Percentiles rank a stretch among this genome's conserved stretches.
phyloP scores from a whole-genome alignment of 2,113 vertebrate species.

The Tenebrosternarchus preto region DNA sequence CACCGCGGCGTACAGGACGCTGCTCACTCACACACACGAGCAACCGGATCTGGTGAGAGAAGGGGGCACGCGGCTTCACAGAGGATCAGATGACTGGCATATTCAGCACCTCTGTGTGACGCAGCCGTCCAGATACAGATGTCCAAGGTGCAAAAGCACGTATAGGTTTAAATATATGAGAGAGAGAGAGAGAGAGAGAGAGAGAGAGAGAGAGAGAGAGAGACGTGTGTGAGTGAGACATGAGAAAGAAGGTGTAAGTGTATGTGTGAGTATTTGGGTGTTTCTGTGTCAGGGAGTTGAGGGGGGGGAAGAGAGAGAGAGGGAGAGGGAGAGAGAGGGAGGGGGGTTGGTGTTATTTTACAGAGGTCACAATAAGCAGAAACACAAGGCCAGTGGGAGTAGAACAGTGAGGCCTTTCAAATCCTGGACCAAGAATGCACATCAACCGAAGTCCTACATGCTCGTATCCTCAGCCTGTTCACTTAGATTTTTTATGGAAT shows the following conservation, averaged over 20 bases:
- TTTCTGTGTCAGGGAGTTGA: slow-evolving; percentile 5
- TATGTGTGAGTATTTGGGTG: slow-evolving; percentile 31
- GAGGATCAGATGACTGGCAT: slow-evolving; percentile 46
- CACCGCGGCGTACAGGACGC: slow-evolving; percentile 29
- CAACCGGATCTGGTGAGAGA: slow-evolving; percentile 55
- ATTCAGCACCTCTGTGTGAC: slow-evolving; percentile 42
- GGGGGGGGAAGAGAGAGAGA: neutral
- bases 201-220: neutral
- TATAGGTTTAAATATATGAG: neutral
- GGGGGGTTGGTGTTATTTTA: slow-evolving; percentile 28
- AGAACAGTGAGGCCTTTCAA: slow-evolving; percentile 6
- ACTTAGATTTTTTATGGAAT: neutral
- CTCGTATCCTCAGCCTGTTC: neutral
- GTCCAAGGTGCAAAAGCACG: slow-evolving; percentile 20
- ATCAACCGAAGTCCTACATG: neutral
- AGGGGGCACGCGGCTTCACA: slow-evolving; percentile 53
- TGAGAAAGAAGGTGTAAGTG: neutral
- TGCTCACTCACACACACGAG: slow-evolving; percentile 31
- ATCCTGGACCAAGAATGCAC: neutral
- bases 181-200: neutral
- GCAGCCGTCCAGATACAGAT: slow-evolving; percentile 19
- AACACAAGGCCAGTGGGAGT: slow-evolving; percentile 8
- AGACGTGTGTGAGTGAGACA: slow-evolving; percentile 10
- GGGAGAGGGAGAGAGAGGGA: neutral
- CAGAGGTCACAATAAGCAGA: slow-evolving; percentile 39